phyloP scores from a whole-genome alignment of 2,888 invertebrate species.

The Mylabris sibirica region DNA sequence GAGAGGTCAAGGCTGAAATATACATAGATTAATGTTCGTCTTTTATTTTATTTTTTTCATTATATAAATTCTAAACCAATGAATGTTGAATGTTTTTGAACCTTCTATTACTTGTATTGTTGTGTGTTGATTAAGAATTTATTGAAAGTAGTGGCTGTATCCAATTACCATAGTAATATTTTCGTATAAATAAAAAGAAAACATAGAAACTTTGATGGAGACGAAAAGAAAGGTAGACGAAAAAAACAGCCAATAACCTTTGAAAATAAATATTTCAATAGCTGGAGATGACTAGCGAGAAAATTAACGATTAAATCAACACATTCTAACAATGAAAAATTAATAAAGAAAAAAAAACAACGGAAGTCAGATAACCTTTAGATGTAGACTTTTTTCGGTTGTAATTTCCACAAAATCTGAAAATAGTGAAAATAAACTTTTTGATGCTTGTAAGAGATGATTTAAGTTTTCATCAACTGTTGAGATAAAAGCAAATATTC shows the following conservation, averaged over 20 bases:
- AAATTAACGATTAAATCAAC: too few relatives aligned
- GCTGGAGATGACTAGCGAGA: too few relatives aligned
- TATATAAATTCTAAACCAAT: background rate
- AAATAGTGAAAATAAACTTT: background rate
- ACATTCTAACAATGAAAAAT: too few relatives aligned
- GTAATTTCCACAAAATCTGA: background rate
- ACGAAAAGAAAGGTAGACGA: background rate
- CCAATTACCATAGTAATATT: background rate
- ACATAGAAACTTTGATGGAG: background rate
- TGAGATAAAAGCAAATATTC: background rate
- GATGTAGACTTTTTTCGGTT: background rate
- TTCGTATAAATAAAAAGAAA: background rate
- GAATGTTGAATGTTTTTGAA: slow-evolving; percentile 13
- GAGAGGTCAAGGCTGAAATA: slow-evolving; percentile 4
- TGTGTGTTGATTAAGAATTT: slow-evolving; percentile 7
- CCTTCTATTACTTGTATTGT: background rate
- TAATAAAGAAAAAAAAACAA: too few relatives aligned
- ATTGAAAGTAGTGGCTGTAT: background rate
- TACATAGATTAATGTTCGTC: background rate
- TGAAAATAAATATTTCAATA: too few relatives aligned
- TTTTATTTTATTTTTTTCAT: background rate
- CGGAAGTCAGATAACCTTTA: too few relatives aligned
- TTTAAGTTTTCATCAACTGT: background rate
- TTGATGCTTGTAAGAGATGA: background rate
- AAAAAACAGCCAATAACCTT: background rate